These are phyloP conservation scores for Xanthia icteritia DNA, from an alignment of 2,888 invertebrate species.

Conservation along the genomic window DNA sequence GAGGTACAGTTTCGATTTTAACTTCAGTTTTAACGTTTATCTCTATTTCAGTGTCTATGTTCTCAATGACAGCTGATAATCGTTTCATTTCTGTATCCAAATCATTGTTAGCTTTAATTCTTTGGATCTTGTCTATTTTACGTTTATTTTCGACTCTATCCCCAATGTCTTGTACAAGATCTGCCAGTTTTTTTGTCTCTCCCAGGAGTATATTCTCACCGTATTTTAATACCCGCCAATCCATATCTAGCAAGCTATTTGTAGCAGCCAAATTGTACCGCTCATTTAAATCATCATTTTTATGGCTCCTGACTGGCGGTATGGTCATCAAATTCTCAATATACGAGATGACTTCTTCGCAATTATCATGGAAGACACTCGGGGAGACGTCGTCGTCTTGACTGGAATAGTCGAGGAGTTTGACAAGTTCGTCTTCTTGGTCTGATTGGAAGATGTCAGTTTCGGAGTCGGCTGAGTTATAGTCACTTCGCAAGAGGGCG, in stretches of 20 bases:
- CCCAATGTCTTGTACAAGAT: constrained; percentile 77
- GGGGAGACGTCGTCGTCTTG: constrained; percentile 91
- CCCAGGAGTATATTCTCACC: constrained; percentile 88
- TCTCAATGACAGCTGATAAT: constrained; percentile 85
- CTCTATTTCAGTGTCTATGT: constrained; percentile 81
- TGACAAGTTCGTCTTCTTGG: constrained; percentile 94
- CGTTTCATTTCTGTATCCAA: constrained; percentile 87
- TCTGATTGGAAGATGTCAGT: constrained; percentile 94
- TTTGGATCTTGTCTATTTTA: constrained; percentile 75
- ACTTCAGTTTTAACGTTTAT: constrained; percentile 71
- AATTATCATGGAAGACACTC: constrained; percentile 86
- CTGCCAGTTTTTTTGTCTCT: constrained; percentile 84
- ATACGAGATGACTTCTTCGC: constrained; percentile 85
- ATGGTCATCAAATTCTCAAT: constrained; percentile 81
- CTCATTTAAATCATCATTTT: constrained; percentile 81
- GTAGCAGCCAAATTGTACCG: constrained; percentile 84
- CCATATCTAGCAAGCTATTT: constrained; percentile 86
- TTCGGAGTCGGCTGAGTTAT: constrained; percentile 91
- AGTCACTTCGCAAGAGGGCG: constrained; percentile 73
- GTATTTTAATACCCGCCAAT: constrained; percentile 87
- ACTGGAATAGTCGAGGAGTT: constrained; percentile 93
- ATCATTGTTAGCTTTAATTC: constrained; percentile 80
- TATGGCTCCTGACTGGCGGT: constrained; percentile 69
- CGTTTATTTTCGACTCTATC: constrained; percentile 78
- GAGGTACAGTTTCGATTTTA: constrained; percentile 67